Base-by-base conservation (phyloP, 2,797 vertebrate genomes). In the Strix occidentalis region DNA sequence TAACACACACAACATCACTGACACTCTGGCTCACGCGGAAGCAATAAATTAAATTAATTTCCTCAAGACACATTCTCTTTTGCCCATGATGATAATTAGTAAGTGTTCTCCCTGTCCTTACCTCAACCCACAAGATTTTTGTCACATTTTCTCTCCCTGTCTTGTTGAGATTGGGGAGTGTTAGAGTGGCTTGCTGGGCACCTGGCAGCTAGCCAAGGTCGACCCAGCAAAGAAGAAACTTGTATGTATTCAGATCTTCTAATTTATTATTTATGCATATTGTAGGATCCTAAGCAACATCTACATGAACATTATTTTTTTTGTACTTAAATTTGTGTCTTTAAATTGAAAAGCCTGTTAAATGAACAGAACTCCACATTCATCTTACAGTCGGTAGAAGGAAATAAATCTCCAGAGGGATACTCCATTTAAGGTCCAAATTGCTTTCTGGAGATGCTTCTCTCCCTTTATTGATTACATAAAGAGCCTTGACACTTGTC, bases 141-240 rank as follows among this genome's bases (percentile, higher is more conserved):
- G 0, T 63, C 1, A 1, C 53, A 13, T 64, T 53, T n/a, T 43
- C 7, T 50, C 6, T 20, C 4, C 11, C 29, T 12, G 20, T 31
- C 33, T 56, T 79, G 10, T 31, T 79, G 76, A 79, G 33, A 37
- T 46, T 1, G 1, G 16, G 16, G 31, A 70, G 31, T 35, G 31
- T 35, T 6, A 51, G 35, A 60, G 25, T 3, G 6, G 4, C 31
- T 89, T 63, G 19, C 14, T 63, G 21, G 8, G 23, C 18, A 33
- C 3, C 12, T 70, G 29, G 6, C 3, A 5, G 20, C 33, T 35
- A 56, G 6, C 6, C 51, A 54, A 37, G 26, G 13, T 66, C 13
- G 35, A 83, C 37, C 16, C 16, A 31, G 10, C 11, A 45, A 37
- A 70, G 25, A 1, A 54, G 12, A 68, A 79, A 57, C 2, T 56